A percentile compares a stretch with the other conserved stretches of the same genome.
Conservation (phyloP, 2,888 invertebrate species). For the Polyommatus iphigenia region DNA sequence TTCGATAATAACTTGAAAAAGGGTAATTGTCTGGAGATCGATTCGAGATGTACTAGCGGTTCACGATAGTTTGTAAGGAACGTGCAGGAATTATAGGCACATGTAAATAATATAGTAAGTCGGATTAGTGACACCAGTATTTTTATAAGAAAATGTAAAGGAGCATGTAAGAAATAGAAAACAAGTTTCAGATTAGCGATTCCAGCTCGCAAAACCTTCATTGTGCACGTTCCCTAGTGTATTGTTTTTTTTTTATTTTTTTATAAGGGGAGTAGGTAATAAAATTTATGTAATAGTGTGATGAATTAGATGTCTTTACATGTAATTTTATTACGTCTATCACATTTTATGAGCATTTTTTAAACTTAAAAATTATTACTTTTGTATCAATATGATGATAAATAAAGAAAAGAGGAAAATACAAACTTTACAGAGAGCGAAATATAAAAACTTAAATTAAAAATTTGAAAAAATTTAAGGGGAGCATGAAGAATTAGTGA, state of each 20-base stretch:
- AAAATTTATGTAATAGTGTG: too few relatives aligned
- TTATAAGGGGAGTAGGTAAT: too few relatives aligned
- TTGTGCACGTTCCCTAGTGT: too few relatives aligned
- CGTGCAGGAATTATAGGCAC: neutral
- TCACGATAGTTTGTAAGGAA: conserved; percentile 28
- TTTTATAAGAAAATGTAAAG: neutral
- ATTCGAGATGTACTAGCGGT: conserved; percentile 42
- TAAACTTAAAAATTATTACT: too few relatives aligned
- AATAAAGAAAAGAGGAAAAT: neutral
- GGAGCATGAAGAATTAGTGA: neutral
- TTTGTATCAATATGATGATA: neutral
- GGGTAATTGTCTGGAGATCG: conserved; percentile 54
- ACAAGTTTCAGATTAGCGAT: too few relatives aligned
- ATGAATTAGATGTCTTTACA: too few relatives aligned
- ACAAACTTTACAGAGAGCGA: neutral
- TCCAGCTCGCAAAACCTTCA: too few relatives aligned
- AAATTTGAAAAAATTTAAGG: neutral
- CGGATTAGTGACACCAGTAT: neutral
- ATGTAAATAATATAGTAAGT: neutral
- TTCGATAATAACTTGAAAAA: conserved; percentile 56
- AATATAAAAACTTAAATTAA: neutral
- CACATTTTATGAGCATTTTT: too few relatives aligned
- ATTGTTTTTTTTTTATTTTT: too few relatives aligned
- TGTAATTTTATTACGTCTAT: too few relatives aligned
- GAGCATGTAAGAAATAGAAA: too few relatives aligned